Evolutionary conservation across 2,888 invertebrate species (phyloP).

Genomic region (Entomobrya proxima): DNA sequence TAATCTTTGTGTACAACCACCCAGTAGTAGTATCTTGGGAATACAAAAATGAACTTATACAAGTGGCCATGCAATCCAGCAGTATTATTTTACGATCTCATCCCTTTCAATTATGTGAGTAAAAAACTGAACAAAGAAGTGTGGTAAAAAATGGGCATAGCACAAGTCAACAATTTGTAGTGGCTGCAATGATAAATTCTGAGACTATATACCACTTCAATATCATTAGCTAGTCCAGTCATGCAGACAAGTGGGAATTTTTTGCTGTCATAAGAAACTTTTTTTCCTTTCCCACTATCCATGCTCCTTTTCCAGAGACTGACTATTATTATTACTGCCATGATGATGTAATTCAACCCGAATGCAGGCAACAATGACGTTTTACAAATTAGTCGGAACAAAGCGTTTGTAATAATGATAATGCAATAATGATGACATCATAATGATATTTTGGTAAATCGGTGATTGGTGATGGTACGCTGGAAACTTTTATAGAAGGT

Average conservation of each 20-base stretch:
- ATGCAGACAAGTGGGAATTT: background rate
- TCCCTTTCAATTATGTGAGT: background rate
- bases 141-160: background rate
- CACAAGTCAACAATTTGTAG: background rate
- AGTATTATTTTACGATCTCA: background rate
- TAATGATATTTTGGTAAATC: background rate
- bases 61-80: background rate
- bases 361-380: constrained; percentile 19
- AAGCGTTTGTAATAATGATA: background rate
- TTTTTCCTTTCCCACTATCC: background rate
- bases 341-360: constrained; percentile 20
- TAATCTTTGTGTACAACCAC: too few species aligned
- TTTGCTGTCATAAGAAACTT: background rate
- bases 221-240: background rate
- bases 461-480: background rate
- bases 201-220: background rate
- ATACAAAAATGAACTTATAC: too few species aligned
- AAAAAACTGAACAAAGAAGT: background rate
- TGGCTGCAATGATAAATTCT: background rate
- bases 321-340: background rate
- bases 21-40: too few species aligned
- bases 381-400: constrained; percentile 9
- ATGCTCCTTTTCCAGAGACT: background rate
- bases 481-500: background rate
- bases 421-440: background rate